phyloP scores from a whole-genome alignment of 1,140 invertebrate species.

The Eupristina koningsbergeri region DNA sequence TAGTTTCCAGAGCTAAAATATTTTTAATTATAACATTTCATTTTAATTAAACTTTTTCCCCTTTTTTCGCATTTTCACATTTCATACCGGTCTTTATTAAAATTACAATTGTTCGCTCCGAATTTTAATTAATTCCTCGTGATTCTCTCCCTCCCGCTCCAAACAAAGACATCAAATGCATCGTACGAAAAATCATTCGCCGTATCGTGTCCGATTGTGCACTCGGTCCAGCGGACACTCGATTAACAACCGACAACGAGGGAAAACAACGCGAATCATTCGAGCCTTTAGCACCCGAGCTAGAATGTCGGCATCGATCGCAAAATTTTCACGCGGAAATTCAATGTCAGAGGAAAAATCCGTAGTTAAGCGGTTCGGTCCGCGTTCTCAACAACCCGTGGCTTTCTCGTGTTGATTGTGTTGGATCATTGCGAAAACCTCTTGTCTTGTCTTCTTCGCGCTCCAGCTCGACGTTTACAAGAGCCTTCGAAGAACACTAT shows the following conservation, averaged over 20 bases:
- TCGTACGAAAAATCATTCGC: background rate
- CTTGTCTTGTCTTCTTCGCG: constrained; percentile 1
- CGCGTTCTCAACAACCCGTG: too few species aligned
- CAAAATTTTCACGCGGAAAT: too few species aligned
- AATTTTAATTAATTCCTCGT: constrained; percentile 42
- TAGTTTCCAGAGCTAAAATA: constrained; percentile 32
- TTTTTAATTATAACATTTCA: constrained; percentile 47
- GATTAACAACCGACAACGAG: too few species aligned
- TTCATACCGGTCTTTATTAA: constrained; percentile 27
- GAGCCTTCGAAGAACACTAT: constrained; percentile 6
- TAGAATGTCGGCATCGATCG: too few species aligned
- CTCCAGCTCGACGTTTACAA: constrained; percentile 36
- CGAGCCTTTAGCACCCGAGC: too few species aligned
- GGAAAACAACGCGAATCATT: too few species aligned
- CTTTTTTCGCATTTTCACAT: background rate
- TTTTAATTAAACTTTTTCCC: too few species aligned
- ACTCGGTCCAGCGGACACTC: background rate
- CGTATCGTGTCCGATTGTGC: background rate
- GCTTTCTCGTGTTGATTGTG: too few species aligned
- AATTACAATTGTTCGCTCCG: constrained; percentile 31
- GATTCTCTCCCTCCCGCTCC: background rate
- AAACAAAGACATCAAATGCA: background rate
- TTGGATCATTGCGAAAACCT: too few species aligned
- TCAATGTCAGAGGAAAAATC: too few species aligned
- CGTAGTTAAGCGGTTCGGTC: too few species aligned